Percentiles rank a stretch among this genome's conserved stretches.
These are phyloP conservation scores for Emydocephalus ijimae DNA, from an alignment of 2,113 vertebrate species.

Conservation along the genomic window DNA sequence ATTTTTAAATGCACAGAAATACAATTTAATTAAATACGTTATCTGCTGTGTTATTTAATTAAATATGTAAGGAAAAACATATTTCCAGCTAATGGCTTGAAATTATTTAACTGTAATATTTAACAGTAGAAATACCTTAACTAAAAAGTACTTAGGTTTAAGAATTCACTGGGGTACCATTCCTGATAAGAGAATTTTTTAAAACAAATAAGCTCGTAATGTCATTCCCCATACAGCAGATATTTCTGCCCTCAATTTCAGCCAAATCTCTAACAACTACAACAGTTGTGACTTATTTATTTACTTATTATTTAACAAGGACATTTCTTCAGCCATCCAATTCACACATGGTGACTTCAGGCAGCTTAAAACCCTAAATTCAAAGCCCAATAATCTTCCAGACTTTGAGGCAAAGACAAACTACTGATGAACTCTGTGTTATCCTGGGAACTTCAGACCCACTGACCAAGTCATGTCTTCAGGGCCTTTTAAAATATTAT, in stretches of 20 bases:
- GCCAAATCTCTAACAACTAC: background rate
- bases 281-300: background rate
- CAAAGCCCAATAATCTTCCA: background rate
- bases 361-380: background rate
- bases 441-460: background rate
- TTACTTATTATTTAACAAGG: background rate
- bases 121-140: background rate
- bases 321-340: background rate
- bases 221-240: background rate
- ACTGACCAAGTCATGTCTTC: background rate
- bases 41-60: background rate
- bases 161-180: background rate
- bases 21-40: background rate
- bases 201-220: background rate
- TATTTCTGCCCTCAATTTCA: background rate
- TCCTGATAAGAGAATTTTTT: background rate
- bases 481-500: background rate
- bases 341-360: background rate
- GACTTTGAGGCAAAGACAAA: background rate
- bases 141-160: background rate
- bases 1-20: background rate
- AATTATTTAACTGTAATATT: background rate
- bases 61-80: background rate
- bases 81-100: background rate
- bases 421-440: background rate